Conservation (phyloP, 2,888 invertebrate genomes). For the Pasiphila rectangulata region DNA sequence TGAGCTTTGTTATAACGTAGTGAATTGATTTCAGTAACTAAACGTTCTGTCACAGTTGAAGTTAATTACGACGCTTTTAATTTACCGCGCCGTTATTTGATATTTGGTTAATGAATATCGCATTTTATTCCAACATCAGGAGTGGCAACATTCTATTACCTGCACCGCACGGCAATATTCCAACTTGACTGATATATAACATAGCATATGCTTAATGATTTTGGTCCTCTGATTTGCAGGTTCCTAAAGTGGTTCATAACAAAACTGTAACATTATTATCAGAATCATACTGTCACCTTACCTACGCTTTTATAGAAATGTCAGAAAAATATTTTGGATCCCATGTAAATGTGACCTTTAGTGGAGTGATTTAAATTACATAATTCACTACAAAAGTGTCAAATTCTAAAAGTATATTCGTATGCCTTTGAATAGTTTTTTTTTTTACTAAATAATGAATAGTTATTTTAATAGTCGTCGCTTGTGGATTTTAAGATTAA, state of each 20-base stretch:
- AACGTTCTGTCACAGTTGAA: background rate
- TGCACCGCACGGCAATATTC: no score
- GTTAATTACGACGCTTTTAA: background rate
- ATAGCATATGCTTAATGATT: background rate
- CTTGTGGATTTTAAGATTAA: no score
- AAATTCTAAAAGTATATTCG: no score
- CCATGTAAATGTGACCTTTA: background rate
- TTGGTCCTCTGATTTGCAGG: background rate
- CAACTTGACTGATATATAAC: background rate
- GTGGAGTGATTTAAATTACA: background rate
- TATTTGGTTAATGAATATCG: no score
- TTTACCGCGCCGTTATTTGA: no score
- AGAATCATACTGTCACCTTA: background rate
- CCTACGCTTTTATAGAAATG: background rate
- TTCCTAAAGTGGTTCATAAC: background rate
- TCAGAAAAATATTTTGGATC: slow-evolving; percentile 5
- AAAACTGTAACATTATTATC: background rate
- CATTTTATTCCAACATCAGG: no score
- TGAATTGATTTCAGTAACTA: background rate
- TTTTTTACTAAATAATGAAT: no score
- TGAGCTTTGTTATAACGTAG: background rate
- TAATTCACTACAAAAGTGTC: no score
- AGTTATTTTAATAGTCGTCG: no score
- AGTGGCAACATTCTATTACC: no score
- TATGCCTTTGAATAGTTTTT: no score